Percentiles rank a stretch among this genome's conserved stretches.
These are phyloP conservation scores for Zosterops lateralis DNA, from an alignment of 2,113 vertebrate species.

Conservation along the genomic window DNA sequence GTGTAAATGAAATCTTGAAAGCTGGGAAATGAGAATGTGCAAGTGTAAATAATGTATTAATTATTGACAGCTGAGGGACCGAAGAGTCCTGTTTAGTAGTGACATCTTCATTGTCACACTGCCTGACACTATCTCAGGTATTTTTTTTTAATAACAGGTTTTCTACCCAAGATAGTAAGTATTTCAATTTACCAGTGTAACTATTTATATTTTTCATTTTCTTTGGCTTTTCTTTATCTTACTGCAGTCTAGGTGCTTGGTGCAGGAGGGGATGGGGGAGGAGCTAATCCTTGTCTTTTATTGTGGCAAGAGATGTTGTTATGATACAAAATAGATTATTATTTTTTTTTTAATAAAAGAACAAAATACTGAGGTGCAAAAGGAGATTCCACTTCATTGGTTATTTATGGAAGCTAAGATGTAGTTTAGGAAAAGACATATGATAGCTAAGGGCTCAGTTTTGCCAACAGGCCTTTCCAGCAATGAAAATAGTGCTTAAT, in stretches of 20 bases:
- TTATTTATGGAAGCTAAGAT: conserved; percentile 28
- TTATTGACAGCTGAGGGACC: conserved; percentile 83
- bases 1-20: conserved; percentile 86
- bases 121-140: conserved; percentile 56
- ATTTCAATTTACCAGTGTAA: conserved; percentile 44
- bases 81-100: conserved; percentile 73
- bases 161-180: neutral
- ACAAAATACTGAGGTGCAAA: neutral
- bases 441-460: neutral
- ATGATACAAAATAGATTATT: neutral
- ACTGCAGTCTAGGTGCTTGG: neutral
- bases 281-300: neutral
- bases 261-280: neutral
- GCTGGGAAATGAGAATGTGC: conserved; percentile 84
- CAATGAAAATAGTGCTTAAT: neutral
- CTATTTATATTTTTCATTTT: conserved; percentile 45
- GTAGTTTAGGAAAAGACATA: neutral
- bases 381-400: neutral
- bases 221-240: conserved; percentile 42
- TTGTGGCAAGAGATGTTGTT: neutral
- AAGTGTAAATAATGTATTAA: conserved; percentile 94
- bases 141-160: conserved; percentile 53
- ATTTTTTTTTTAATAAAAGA: neutral
- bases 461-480: neutral
- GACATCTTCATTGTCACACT: conserved; percentile 74